Base-by-base conservation (phyloP, 2,797 vertebrate species). In the Etheostoma perlongum region DNA sequence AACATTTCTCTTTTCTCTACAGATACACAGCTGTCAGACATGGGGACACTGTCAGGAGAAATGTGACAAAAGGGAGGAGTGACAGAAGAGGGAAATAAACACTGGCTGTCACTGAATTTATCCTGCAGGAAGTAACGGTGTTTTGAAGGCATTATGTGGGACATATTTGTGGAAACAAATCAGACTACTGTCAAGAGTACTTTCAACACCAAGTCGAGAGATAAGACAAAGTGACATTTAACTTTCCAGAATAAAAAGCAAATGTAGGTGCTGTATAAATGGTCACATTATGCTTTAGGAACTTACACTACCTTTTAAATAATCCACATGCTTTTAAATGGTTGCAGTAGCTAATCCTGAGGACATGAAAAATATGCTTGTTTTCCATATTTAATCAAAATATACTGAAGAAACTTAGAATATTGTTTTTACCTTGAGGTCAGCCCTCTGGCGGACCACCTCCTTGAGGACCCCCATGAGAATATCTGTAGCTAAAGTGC, bases 391-490 rank as follows among this genome's bases (percentile, higher is more conserved):
- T 57, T 18, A 36, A 36, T 8, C 9, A 72, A 72, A 57, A 72
- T 16, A 42, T 3, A 3, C 2, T 15, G 0, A 71, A 42, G 18
- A 25, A 60, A 51, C 4, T 4, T 5, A 14, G n/a, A 6, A 18
- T 48, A 59, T 60, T 72, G 40, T 36, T 73, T 5, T 84, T 85
- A 99, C 97, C 97, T 99, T 99, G 78, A 99, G 95, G 92, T 99
- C 97, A 64, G 95, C 85, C 81, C 97, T 96, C 69, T 99, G 97
- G 62, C 97, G 96, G 74, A 96, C 97, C 87, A 98, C 97, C 90
- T 99, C 98, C 91, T 99, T 99, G 58, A 99, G 88, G 85, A 99
- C 97, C 18, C 97, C 97, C 97, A 99, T 99, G 85, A 99, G 95
- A 89, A 99, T 99, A 93, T 99, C 98, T 0, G 98, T 99, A 67